phyloP scores from a whole-genome alignment of 2,888 invertebrate genomes.

The Coenonympha glycerion region DNA sequence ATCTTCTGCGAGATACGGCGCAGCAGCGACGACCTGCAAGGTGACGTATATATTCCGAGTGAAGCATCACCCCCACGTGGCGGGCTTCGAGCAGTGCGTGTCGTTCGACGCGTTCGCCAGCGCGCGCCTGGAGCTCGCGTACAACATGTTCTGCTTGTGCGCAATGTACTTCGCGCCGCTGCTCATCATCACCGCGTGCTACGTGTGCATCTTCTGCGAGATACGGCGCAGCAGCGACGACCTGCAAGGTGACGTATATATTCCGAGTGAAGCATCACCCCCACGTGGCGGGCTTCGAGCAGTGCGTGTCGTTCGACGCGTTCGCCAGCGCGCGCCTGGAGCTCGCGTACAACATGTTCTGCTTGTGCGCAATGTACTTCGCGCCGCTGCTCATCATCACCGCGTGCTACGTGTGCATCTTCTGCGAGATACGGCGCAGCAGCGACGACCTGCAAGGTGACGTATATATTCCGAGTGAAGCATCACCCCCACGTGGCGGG shows the following conservation, averaged over 20 bases:
- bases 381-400: no score
- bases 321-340: no score
- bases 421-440: no score
- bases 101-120: constrained; percentile 83
- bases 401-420: no score
- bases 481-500: no score
- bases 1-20: constrained; percentile 84
- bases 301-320: no score
- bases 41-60: constrained; percentile 84
- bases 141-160: constrained; percentile 83
- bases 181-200: constrained; percentile 81
- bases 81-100: constrained; percentile 84
- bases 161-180: constrained; percentile 87
- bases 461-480: no score
- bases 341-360: no score
- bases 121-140: constrained; percentile 78
- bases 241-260: constrained; percentile 69
- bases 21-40: constrained; percentile 77
- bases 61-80: constrained; percentile 78
- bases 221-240: constrained; percentile 80
- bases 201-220: constrained; percentile 83
- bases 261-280: no score
- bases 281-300: no score
- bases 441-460: no score
- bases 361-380: no score